Base-by-base conservation (phyloP, 2,797 vertebrate species). In the Eidolon dupreanum region DNA sequence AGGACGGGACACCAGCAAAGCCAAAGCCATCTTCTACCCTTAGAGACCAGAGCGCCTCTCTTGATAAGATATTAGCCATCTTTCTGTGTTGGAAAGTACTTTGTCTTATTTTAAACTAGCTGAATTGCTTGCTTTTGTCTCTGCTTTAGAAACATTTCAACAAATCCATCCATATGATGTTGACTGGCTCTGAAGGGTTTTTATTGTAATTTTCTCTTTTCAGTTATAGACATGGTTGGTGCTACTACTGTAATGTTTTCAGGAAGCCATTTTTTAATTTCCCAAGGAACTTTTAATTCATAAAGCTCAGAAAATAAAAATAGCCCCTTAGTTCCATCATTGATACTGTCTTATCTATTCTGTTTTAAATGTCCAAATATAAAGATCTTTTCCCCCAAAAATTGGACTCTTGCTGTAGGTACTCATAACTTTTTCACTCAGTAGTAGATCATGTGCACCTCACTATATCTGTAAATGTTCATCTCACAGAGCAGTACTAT, bases 81-180 rank as follows among this genome's bases (percentile, higher is more conserved):
- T 71, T 90, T 74, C 41, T 85, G 33, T 79, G 26, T 17, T 28
- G 4, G 61, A 28, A 12, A 26, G 43, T 51, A 15, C 61, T 79
- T 55, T 73, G n/a, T 90, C 88, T 92, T 85, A 6, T 70, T 89
- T 81, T 65, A 51, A 93, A 49, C 66, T 57, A 53, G 28, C n/a
- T 33, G 6, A 68, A 55, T 85, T 55, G 28, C 28, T 83, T 77
- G 12, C 38, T 57, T 87, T 46, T 77, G 15, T 81, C 15, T 89
- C 74, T 31, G 19, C 22, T 43, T 66, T 84, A 33, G 51, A 93
- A 93, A 63, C 24, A 41, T 85, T 55, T 53, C 51, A 65, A 70
- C 57, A 33, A n/a, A 66, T 91, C 65, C 17, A 41, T 38, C 3
- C 36, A 13, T 79, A 10, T 63, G 28, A 55, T 22, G 9, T 41